Evolutionary conservation across 2,113 vertebrate genomes (phyloP).

Genomic region (Otocyon megalotis): DNA sequence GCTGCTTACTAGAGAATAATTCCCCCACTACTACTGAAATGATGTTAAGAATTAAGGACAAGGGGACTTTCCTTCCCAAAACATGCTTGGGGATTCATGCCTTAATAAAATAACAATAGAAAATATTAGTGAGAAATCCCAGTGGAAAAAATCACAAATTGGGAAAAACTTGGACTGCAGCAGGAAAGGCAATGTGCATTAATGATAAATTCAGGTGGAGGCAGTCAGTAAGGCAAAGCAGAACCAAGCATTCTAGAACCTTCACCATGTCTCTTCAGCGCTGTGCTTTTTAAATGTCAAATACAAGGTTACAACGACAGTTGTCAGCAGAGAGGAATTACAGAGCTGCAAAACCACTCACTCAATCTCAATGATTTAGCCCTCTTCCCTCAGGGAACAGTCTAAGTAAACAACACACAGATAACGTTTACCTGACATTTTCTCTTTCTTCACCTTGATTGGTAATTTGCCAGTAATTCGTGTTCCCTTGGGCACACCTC

Average conservation of each 20-base stretch:
- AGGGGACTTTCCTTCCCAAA: background rate
- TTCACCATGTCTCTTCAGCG: background rate
- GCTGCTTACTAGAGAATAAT: rapidly evolving
- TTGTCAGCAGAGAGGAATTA: slow-evolving; percentile 66
- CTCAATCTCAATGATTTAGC: slow-evolving; percentile 60
- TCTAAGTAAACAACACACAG: slow-evolving; percentile 68
- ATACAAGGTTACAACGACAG: slow-evolving; percentile 63
- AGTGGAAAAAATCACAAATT: background rate
- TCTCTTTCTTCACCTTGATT: slow-evolving; percentile 69
- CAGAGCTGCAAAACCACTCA: slow-evolving; percentile 52
- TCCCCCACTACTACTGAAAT: background rate
- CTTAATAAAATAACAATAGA: slow-evolving; percentile 7
- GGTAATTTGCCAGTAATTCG: slow-evolving; percentile 72
- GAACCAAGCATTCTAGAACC: background rate
- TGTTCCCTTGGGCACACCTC: slow-evolving; percentile 23
- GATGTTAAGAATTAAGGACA: background rate
- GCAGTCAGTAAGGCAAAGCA: background rate
- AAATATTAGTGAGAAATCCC: background rate
- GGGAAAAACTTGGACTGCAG: background rate
- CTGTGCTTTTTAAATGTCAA: slow-evolving; percentile 65
- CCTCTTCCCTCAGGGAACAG: slow-evolving; percentile 61
- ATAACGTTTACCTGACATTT: slow-evolving; percentile 78
- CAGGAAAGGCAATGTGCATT: background rate
- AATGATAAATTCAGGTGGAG: background rate
- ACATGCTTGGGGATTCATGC: background rate